Percentiles rank a stretch among this genome's conserved stretches.
Evolutionary conservation across 2,113 vertebrate genomes (phyloP).

Genomic region (Brienomyrus brachyistius): DNA sequence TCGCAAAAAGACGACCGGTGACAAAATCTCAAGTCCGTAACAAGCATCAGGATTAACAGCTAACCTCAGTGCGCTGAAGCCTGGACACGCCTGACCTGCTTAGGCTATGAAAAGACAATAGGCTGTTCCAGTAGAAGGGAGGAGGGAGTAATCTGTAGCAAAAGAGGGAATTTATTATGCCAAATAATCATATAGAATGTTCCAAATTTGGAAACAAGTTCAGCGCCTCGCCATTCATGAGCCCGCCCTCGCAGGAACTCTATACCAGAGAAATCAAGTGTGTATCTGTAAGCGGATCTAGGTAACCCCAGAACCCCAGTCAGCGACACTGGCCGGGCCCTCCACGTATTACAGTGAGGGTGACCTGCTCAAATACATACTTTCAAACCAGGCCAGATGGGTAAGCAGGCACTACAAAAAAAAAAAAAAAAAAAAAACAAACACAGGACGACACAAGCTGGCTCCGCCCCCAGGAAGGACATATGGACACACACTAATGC

Average conservation of each 20-base stretch:
- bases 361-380: background rate
- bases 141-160: background rate
- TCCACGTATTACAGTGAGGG: background rate
- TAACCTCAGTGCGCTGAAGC: slow-evolving; percentile 22
- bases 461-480: background rate
- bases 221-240: background rate
- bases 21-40: background rate
- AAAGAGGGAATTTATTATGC: background rate
- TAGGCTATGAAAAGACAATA: background rate
- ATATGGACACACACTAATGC: background rate
- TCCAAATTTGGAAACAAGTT: background rate
- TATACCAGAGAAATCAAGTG: background rate
- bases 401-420: background rate
- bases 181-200: background rate
- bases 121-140: background rate
- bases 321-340: background rate
- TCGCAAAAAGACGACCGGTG: background rate
- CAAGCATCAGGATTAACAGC: slow-evolving; percentile 11
- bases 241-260: background rate
- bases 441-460: background rate
- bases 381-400: background rate
- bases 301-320: background rate
- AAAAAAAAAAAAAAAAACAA: background rate
- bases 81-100: slow-evolving; percentile 41
- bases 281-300: background rate